Conservation (phyloP, 2,113 vertebrate genomes). For the Nycticryphes semicollaris region DNA sequence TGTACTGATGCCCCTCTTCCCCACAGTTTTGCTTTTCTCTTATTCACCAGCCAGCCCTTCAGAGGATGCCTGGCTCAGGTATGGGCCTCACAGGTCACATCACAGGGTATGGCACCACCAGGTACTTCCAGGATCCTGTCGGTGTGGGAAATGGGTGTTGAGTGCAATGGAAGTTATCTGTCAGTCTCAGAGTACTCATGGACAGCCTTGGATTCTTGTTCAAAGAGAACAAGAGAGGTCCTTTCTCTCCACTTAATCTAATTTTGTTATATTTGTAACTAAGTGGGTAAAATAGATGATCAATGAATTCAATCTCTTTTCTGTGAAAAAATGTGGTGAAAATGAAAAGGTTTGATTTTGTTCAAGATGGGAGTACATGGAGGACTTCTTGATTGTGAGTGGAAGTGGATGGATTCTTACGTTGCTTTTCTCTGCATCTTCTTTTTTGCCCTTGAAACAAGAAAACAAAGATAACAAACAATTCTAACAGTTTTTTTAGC, state of each 20-base stretch:
- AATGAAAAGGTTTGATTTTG: background rate
- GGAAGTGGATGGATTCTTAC: background rate
- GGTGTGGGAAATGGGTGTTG: background rate
- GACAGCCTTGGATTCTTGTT: background rate
- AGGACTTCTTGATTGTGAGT: background rate
- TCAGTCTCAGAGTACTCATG: background rate
- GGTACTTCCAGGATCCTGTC: background rate
- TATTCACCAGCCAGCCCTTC: background rate
- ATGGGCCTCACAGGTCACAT: background rate
- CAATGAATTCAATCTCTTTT: background rate
- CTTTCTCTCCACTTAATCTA: background rate
- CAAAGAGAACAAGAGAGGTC: background rate
- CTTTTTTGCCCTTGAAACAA: background rate
- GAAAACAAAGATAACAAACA: background rate
- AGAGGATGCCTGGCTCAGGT: background rate
- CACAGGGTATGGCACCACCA: background rate
- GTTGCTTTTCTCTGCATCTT: background rate
- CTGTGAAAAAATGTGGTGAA: background rate
- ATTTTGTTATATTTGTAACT: background rate
- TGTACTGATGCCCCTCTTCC: background rate
- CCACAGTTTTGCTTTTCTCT: background rate
- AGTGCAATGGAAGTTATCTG: background rate
- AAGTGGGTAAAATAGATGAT: background rate
- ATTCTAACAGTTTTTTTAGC: background rate
- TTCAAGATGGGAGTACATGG: background rate